Evolutionary conservation across 2,888 invertebrate species (phyloP).

Genomic region (Apotomis capreana): DNA sequence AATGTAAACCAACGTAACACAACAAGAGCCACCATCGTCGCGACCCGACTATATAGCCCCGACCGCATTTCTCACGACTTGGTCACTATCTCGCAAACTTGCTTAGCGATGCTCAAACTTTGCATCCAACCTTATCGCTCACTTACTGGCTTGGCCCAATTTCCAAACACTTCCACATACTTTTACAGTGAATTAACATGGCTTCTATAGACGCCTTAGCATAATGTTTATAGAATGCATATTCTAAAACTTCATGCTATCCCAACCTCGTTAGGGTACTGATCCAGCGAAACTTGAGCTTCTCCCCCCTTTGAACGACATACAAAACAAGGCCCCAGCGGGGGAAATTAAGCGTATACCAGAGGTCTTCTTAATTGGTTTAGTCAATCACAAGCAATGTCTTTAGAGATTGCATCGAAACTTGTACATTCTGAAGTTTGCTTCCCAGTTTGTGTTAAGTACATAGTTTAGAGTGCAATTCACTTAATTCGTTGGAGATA

Average conservation of each 20-base stretch:
- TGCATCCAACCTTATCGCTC: conserved; percentile 19
- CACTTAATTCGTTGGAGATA: conserved; percentile 27
- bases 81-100: conserved; percentile 20
- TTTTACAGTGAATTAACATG: conserved; percentile 32
- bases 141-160: conserved; percentile 11
- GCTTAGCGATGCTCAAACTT: conserved; percentile 16
- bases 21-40: background rate
- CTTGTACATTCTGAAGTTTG: conserved; percentile 42
- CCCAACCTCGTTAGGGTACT: conserved; percentile 34
- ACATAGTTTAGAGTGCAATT: conserved; percentile 37
- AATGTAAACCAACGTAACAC: background rate
- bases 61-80: conserved; percentile 10
- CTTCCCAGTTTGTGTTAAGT: conserved; percentile 38
- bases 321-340: conserved; percentile 6
- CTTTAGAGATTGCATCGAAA: conserved; percentile 42
- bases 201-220: conserved; percentile 25
- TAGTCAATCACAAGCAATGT: conserved; percentile 37
- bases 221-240: conserved; percentile 40
- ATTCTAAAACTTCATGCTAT: conserved; percentile 40
- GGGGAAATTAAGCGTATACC: background rate
- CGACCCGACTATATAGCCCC: background rate
- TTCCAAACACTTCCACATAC: conserved; percentile 23
- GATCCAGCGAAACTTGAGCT: conserved; percentile 11
- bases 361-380: conserved; percentile 32
- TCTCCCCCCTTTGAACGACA: background rate